A percentile compares a stretch with the other conserved stretches of the same genome.
These are phyloP conservation scores for Unio pictorum DNA, from an alignment of 2,888 invertebrate genomes.

Conservation along the genomic window DNA sequence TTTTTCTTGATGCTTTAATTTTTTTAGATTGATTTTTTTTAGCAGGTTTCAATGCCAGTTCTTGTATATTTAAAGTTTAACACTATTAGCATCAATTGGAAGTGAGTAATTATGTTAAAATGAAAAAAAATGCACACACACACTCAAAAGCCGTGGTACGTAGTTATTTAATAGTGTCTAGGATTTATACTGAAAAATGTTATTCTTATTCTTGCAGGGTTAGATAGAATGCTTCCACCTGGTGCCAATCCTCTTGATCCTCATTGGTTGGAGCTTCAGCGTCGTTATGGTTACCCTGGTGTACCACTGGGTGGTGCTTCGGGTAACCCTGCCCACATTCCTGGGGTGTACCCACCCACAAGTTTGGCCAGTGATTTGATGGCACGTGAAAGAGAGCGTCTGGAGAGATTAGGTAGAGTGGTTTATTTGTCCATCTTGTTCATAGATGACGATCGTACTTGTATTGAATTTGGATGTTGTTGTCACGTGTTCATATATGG, in stretches of 20 bases:
- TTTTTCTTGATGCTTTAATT: too few relatives aligned
- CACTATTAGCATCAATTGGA: too few relatives aligned
- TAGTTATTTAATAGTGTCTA: not conserved
- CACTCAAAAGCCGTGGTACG: too few relatives aligned
- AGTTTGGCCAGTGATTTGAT: constrained; percentile 81
- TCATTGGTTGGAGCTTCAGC: constrained; percentile 89
- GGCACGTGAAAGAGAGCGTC: constrained; percentile 89
- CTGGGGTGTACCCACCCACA: constrained; percentile 70
- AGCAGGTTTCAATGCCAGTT: too few relatives aligned
- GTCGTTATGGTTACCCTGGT: constrained; percentile 66
- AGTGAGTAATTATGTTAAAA: too few relatives aligned
- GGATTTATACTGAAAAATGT: not conserved
- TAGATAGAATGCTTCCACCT: constrained; percentile 61
- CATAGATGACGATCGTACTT: constrained; percentile 8
- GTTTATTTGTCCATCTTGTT: constrained; percentile 5
- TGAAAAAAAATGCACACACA: too few relatives aligned
- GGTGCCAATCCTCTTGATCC: constrained; percentile 70
- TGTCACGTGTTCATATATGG: too few relatives aligned
- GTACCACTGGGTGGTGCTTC: constrained; percentile 51
- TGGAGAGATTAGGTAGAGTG: constrained; percentile 76
- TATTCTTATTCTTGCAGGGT: constrained; percentile 39
- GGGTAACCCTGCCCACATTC: constrained; percentile 73
- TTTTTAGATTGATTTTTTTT: too few relatives aligned
- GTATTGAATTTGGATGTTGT: too few relatives aligned
- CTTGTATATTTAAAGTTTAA: too few relatives aligned